Evolutionary conservation across 1,140 invertebrate species (phyloP).

Genomic region (Eumaeus atala): DNA sequence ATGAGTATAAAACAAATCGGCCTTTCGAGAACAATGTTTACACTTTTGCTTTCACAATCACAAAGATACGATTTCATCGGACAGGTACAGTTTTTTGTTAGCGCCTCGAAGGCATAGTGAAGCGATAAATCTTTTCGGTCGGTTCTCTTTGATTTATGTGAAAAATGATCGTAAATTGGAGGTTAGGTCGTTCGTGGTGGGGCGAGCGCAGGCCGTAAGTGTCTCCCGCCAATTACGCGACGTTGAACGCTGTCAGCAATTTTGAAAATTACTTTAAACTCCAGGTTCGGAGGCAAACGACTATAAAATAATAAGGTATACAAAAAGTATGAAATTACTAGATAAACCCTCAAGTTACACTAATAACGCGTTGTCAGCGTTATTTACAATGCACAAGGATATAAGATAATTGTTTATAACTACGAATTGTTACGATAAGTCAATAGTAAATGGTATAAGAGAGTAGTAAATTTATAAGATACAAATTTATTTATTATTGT

Average conservation of each 20-base stretch:
- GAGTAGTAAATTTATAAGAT: too few species aligned
- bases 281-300: conserved; percentile 16
- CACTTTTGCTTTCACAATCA: conserved; percentile 48
- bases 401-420: not conserved
- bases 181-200: conserved; percentile 50
- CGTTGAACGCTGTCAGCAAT: conserved; percentile 34
- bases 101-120: conserved; percentile 27
- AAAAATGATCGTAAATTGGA: conserved; percentile 72
- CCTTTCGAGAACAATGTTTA: conserved; percentile 24
- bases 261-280: conserved; percentile 33
- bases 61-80: conserved; percentile 36
- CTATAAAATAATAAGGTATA: conserved; percentile 7
- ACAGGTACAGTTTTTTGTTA: conserved; percentile 56
- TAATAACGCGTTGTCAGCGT: conserved; percentile 8
- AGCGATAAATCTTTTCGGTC: conserved; percentile 64
- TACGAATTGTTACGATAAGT: not conserved
- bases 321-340: conserved; percentile 18
- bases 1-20: too few species aligned
- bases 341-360: conserved; percentile 19
- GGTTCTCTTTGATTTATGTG: conserved; percentile 70
- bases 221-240: conserved; percentile 47
- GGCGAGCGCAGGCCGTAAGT: conserved; percentile 39
- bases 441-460: not conserved
- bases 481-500: too few species aligned
- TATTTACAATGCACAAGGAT: conserved; percentile 10